Evolutionary conservation across 1,140 invertebrate species (phyloP).

Genomic region (Doryteuthis pealeii): DNA sequence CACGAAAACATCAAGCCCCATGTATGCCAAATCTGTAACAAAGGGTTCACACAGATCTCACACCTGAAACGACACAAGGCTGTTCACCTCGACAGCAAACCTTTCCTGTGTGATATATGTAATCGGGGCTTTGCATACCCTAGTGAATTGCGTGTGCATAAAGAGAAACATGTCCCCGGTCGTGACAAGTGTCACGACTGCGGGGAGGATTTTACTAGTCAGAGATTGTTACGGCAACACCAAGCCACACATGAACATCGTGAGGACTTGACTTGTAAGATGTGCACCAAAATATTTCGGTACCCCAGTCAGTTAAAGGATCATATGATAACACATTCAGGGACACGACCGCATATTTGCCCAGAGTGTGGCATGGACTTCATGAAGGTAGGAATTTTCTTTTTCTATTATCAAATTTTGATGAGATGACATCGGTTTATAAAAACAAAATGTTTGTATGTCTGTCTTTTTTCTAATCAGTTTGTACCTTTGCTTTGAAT

Average conservation of each 20-base stretch:
- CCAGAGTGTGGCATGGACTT: constrained; percentile 64
- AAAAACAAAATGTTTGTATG: too few species aligned
- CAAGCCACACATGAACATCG: constrained; percentile 31
- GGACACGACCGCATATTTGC: constrained; percentile 64
- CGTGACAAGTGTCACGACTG: constrained; percentile 37
- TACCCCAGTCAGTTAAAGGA: constrained; percentile 64
- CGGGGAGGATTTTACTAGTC: constrained; percentile 40
- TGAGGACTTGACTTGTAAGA: constrained; percentile 58
- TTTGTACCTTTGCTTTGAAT: too few species aligned
- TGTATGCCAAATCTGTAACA: constrained; percentile 49
- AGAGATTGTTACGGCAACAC: constrained; percentile 57
- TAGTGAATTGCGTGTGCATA: constrained; percentile 40
- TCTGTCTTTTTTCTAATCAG: too few species aligned
- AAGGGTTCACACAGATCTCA: constrained; percentile 61
- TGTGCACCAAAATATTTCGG: constrained; percentile 66
- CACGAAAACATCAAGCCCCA: constrained; percentile 58
- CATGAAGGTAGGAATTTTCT: constrained; percentile 48
- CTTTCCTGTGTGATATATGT: constrained; percentile 69
- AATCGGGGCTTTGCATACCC: constrained; percentile 56
- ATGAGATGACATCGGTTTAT: too few species aligned
- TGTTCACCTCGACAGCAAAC: constrained; percentile 52
- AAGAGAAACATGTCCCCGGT: constrained; percentile 33
- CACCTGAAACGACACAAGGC: constrained; percentile 49
- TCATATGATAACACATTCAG: constrained; percentile 64
- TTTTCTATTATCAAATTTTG: too few species aligned